Percentiles rank a stretch among this genome's conserved stretches.
These are phyloP conservation scores for Helleia helle DNA, from an alignment of 2,888 invertebrate species.

Conservation along the genomic window DNA sequence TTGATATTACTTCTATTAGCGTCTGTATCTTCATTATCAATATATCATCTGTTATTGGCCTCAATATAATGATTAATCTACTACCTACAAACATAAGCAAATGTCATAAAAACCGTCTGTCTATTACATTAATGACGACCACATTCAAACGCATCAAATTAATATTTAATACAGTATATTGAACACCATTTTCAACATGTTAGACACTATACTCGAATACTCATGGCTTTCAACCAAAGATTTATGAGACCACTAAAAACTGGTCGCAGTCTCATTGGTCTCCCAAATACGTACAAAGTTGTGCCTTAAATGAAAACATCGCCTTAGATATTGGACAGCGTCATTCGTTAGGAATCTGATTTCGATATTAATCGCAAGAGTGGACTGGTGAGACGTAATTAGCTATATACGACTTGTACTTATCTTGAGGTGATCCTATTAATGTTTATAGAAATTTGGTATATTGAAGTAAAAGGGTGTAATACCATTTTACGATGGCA, in stretches of 20 bases:
- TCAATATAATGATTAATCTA: too few relatives aligned
- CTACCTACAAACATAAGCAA: too few relatives aligned
- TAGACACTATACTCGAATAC: slow-evolving; percentile 28
- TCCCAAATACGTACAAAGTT: slow-evolving; percentile 19
- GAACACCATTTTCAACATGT: slow-evolving; percentile 28
- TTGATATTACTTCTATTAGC: too few relatives aligned
- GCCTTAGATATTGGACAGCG: slow-evolving; percentile 16
- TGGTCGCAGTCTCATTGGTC: slow-evolving; percentile 9
- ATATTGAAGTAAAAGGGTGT: too few relatives aligned
- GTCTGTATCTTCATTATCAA: too few relatives aligned
- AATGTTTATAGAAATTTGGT: too few relatives aligned
- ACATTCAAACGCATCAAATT: slow-evolving; percentile 32
- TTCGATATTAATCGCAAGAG: slow-evolving; percentile 21
- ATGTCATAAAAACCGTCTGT: too few relatives aligned
- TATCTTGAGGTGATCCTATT: too few relatives aligned
- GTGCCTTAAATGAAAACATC: slow-evolving; percentile 22
- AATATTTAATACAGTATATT: slow-evolving; percentile 39
- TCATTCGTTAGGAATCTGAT: slow-evolving; percentile 22
- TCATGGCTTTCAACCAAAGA: slow-evolving; percentile 15
- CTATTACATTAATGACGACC: slow-evolving; percentile 42
- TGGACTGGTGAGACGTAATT: background rate
- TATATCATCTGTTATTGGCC: too few relatives aligned
- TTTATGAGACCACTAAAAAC: slow-evolving; percentile 21
- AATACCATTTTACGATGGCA: too few relatives aligned
- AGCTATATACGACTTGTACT: background rate